Conservation (phyloP, 2,113 vertebrate species). For the Ursus arctos region DNA sequence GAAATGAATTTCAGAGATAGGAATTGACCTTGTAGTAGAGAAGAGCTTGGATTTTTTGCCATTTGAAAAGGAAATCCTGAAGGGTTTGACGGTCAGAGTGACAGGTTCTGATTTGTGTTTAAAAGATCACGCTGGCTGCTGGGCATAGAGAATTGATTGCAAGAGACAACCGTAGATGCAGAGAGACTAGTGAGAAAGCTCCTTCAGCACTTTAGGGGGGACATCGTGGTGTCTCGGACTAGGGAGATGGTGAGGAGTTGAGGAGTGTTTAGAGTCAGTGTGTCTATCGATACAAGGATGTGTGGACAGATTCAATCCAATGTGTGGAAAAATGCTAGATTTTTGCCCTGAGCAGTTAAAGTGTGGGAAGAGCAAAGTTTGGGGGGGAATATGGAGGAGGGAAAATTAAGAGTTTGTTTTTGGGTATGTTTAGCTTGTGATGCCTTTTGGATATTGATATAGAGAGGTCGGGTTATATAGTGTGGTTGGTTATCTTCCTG, state of each 20-base stretch:
- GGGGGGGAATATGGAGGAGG: neutral
- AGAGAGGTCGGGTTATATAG: neutral
- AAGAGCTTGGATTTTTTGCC: neutral
- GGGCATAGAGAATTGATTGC: neutral
- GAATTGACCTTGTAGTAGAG: neutral
- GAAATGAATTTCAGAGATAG: neutral
- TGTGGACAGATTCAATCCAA: neutral
- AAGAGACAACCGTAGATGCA: neutral
- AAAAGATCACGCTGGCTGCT: neutral
- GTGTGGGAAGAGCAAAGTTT: neutral
- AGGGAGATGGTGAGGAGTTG: neutral
- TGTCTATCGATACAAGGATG: neutral
- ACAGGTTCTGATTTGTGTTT: neutral
- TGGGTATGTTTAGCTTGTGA: neutral
- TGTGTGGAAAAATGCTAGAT: neutral
- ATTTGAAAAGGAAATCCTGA: neutral
- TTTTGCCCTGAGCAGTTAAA: neutral
- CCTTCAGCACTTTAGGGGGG: neutral
- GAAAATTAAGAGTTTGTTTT: neutral
- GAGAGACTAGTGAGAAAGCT: neutral
- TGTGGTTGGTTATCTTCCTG: accelerated
- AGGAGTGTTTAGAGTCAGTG: neutral
- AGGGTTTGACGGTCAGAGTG: neutral
- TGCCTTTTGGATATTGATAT: neutral
- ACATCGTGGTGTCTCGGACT: neutral